Base-by-base conservation (phyloP, 2,888 invertebrate genomes). In the Lepidocyrtinus sp. region DNA sequence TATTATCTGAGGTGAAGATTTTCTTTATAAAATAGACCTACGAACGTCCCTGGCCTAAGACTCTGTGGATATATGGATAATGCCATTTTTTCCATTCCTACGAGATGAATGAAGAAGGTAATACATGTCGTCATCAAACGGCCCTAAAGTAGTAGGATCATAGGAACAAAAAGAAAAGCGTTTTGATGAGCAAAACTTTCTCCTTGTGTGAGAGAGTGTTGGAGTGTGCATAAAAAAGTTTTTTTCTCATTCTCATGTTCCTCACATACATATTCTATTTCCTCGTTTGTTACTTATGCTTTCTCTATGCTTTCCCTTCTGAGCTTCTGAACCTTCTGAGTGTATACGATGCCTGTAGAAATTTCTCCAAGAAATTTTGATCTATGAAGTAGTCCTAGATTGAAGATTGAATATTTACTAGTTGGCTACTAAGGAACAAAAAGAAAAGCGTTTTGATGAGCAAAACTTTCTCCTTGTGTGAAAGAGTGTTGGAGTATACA, bases 171-270 rank as follows among this genome's bases (percentile, higher is more conserved):
- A 26, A 26, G 36, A 17, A 65, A 24, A 68, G 68, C 36, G 75
- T 68, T 75, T 68, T 75, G 75, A 75, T 36, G 68, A 75, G 36
- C 27, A 68, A 75, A 75, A 55, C 68, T 75, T 75, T 61, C 64
- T 36, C 12, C 36, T 36, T 68, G 55, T 63, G 22, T 36, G 5
- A 7, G 12, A 36, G 36, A 36, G 36, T 36, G 36, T 36, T 36
- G 12, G 36, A 36, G 36, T 36, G 36, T 36, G 36, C 12, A 36
- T 36, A 36, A 36, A 36, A 36, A 36, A 36, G 12, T 74, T 67
- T 74, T 27, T 50, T 67, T 19, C 59, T 59, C 61, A 26, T 36
- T 65, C 36, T 67, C 50, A 59, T 74, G 26, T 70, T 46, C 55
- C 61, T 9, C 12, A 68, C 27, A 9, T n/a, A 70, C 61, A 50